Conservation (phyloP, 2,888 invertebrate genomes). For the Euphydryas editha region DNA sequence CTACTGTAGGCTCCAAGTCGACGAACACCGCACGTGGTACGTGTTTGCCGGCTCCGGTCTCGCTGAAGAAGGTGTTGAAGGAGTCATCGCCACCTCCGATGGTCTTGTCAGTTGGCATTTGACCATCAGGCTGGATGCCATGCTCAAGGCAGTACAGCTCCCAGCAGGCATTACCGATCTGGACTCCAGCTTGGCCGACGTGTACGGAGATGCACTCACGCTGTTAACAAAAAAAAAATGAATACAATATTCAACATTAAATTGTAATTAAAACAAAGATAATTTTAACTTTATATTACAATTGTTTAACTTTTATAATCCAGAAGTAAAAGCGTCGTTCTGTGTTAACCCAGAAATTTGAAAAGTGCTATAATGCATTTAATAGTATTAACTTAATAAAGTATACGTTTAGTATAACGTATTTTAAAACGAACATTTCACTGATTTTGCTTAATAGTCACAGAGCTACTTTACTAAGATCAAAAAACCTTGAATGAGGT, state of each 20-base stretch:
- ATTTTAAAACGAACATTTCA: too few relatives aligned
- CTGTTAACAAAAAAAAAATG: constrained; percentile 57
- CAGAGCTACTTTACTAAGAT: constrained; percentile 6
- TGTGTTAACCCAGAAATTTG: too few relatives aligned
- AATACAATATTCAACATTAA: not conserved
- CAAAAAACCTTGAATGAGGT: constrained; percentile 51
- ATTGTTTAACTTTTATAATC: not conserved
- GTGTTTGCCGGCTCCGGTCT: constrained; percentile 97
- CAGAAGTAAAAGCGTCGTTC: too few relatives aligned
- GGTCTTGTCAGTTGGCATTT: constrained; percentile 97
- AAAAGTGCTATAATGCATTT: too few relatives aligned
- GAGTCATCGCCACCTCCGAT: constrained; percentile 96
- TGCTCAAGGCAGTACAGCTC: constrained; percentile 94
- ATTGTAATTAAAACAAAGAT: too few relatives aligned
- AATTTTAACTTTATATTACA: not conserved
- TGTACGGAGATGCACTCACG: constrained; percentile 87
- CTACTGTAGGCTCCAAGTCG: constrained; percentile 98
- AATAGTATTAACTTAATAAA: too few relatives aligned
- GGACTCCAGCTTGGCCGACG: constrained; percentile 88
- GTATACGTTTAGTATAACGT: too few relatives aligned
- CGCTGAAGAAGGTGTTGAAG: constrained; percentile 97
- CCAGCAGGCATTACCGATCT: constrained; percentile 96
- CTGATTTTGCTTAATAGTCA: not conserved
- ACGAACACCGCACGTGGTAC: constrained; percentile 97
- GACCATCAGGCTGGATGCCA: constrained; percentile 96